These are phyloP conservation scores for Heliconius nattereri DNA, from an alignment of 1,140 invertebrate genomes.

Conservation along the genomic window DNA sequence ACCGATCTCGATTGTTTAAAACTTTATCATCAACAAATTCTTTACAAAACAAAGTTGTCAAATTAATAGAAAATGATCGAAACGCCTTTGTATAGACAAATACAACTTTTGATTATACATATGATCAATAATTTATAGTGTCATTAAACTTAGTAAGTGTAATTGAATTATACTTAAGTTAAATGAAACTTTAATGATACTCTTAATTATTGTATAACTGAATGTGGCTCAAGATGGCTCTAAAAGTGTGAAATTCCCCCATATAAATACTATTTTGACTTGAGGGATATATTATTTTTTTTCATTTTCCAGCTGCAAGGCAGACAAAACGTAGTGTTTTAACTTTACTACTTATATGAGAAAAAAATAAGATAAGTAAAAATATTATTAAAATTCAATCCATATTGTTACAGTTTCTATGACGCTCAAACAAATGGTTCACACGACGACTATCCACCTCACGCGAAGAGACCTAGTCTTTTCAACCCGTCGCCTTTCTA, in stretches of 20 bases:
- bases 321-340: too few relatives aligned
- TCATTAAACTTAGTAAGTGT: too few relatives aligned
- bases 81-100: not conserved
- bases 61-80: conserved; percentile 9
- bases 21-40: not conserved
- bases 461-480: conserved; percentile 75
- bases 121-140: too few relatives aligned
- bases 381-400: not conserved
- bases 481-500: conserved; percentile 78
- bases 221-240: too few relatives aligned
- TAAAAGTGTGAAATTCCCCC: not conserved
- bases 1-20: conserved; percentile 2
- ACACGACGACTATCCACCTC: conserved; percentile 74
- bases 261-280: too few relatives aligned
- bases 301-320: too few relatives aligned
- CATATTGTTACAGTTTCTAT: conserved; percentile 20
- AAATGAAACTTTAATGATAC: too few relatives aligned
- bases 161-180: too few relatives aligned
- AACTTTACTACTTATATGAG: too few relatives aligned
- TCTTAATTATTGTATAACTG: too few relatives aligned
- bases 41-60: not conserved
- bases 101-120: not conserved
- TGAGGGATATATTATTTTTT: too few relatives aligned
- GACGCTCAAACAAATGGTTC: conserved; percentile 73
- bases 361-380: too few relatives aligned